Evolutionary conservation across 2,888 invertebrate species (phyloP).

Genomic region (Acanthosoma haemorrhoidale): DNA sequence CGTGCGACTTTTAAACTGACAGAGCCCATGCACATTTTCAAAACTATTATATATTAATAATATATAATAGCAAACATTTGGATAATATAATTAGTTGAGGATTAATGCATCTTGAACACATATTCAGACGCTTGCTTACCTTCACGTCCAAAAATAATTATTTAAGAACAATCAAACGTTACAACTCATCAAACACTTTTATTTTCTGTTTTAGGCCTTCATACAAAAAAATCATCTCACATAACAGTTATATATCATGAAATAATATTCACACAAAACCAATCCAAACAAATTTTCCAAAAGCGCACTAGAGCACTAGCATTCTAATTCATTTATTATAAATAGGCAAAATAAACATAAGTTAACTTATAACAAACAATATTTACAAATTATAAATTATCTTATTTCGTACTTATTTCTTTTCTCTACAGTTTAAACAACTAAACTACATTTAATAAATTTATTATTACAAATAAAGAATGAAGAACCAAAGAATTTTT

Average conservation of each 20-base stretch:
- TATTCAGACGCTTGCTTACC: too few relatives aligned
- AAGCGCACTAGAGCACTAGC: slow-evolving; percentile 13
- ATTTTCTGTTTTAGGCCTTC: slow-evolving; percentile 6
- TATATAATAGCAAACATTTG: too few relatives aligned
- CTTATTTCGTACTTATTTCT: background rate
- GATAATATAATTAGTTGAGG: too few relatives aligned
- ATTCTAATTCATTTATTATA: slow-evolving; percentile 18
- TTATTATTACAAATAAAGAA: background rate
- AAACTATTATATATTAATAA: too few relatives aligned
- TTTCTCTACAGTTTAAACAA: background rate
- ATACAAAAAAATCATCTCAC: slow-evolving; percentile 21
- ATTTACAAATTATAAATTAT: slow-evolving; percentile 25
- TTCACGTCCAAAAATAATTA: too few relatives aligned
- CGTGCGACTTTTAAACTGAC: too few relatives aligned
- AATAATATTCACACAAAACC: background rate
- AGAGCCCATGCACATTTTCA: too few relatives aligned
- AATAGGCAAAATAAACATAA: slow-evolving; percentile 14
- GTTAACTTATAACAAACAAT: slow-evolving; percentile 25
- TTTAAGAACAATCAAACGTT: background rate
- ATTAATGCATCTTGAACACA: too few relatives aligned
- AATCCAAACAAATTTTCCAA: slow-evolving; percentile 6
- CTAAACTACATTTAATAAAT: slow-evolving; percentile 7
- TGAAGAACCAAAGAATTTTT: slow-evolving; percentile 6
- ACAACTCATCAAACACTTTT: slow-evolving; percentile 19
- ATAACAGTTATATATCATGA: slow-evolving; percentile 8